Percentiles rank a stretch among this genome's conserved stretches.
Conservation (phyloP, 1,140 invertebrate genomes). For the Megalopta genalis region DNA sequence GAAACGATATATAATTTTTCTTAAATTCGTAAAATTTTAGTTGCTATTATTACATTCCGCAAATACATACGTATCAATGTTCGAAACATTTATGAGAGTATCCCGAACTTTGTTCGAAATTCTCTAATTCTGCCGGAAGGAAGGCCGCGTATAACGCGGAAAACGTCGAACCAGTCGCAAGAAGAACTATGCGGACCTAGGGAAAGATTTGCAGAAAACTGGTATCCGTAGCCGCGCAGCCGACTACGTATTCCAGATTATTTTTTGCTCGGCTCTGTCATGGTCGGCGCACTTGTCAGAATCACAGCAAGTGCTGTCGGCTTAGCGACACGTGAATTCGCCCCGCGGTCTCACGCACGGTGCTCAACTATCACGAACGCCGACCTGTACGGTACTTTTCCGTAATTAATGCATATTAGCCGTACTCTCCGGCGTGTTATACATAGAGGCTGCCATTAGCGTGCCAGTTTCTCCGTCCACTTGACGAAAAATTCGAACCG, state of each 20-base stretch:
- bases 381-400: slow-evolving; percentile 25
- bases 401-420: slow-evolving; percentile 34
- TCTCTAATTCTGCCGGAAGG: too few species aligned
- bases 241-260: neutral
- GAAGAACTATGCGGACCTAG: neutral
- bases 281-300: slow-evolving; percentile 21
- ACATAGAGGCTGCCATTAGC: neutral
- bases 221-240: neutral
- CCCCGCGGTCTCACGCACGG: neutral
- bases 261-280: slow-evolving; percentile 6
- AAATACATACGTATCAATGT: too few species aligned
- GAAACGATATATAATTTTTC: too few species aligned
- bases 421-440: neutral
- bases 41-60: too few species aligned
- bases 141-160: too few species aligned
- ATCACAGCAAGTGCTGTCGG: slow-evolving; percentile 34
- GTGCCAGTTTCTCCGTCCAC: neutral
- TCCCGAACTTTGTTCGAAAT: too few species aligned
- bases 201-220: neutral
- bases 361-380: slow-evolving; percentile 21
- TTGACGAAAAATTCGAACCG: neutral
- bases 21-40: too few species aligned
- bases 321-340: slow-evolving; percentile 32
- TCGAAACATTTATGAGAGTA: too few species aligned
- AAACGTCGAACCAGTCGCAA: neutral